Conservation (phyloP, 2,113 vertebrate species). For the Hipposideros armiger region DNA sequence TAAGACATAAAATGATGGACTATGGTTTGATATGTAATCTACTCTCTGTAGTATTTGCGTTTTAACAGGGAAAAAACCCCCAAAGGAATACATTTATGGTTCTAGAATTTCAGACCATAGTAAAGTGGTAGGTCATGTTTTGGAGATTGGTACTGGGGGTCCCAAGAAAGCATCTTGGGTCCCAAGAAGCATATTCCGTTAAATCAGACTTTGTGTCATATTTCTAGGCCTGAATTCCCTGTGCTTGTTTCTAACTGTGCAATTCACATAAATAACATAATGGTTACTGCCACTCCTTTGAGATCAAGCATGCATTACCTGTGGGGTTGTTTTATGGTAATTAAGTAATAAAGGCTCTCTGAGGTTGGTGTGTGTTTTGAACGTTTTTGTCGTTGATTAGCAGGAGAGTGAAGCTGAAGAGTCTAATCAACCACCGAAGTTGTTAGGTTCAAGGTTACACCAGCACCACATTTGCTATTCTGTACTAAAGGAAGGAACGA, state of each 20-base stretch:
- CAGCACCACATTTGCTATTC: background rate
- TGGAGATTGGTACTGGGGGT: background rate
- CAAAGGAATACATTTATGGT: background rate
- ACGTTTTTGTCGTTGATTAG: slow-evolving; percentile 68
- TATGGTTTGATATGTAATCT: background rate
- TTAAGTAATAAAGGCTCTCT: slow-evolving; percentile 71
- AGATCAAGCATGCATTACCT: slow-evolving; percentile 71
- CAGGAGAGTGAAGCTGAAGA: slow-evolving; percentile 37
- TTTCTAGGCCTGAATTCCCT: background rate
- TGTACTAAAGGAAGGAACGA: background rate
- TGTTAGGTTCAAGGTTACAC: slow-evolving; percentile 20
- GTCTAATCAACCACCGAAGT: slow-evolving; percentile 56
- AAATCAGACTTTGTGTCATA: background rate
- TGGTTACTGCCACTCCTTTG: slow-evolving; percentile 44
- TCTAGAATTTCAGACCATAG: slow-evolving; percentile 21
- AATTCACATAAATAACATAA: slow-evolving; percentile 57
- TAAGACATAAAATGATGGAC: background rate
- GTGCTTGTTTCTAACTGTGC: slow-evolving; percentile 1
- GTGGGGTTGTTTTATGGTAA: slow-evolving; percentile 66
- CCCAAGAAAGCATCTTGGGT: background rate
- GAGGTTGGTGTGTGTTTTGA: background rate
- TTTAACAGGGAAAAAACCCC: background rate
- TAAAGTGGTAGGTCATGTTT: background rate
- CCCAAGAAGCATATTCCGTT: background rate
- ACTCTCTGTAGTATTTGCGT: background rate